Evolutionary conservation across 2,888 invertebrate species (phyloP).

Genomic region (Lasioglossum malachurum): DNA sequence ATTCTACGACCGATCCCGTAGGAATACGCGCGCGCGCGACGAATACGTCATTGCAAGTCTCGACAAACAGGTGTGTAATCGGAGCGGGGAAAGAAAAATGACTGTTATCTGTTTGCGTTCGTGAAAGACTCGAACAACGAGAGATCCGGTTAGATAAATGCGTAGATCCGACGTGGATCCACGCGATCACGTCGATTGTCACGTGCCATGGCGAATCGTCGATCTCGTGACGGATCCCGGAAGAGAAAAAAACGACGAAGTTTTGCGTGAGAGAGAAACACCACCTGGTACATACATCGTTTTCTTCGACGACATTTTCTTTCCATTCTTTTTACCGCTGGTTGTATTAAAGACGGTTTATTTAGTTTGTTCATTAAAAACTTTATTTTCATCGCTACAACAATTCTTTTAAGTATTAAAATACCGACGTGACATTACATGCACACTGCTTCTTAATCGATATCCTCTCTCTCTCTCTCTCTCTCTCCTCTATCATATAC

Average conservation of each 20-base stretch:
- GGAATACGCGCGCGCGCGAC: not conserved
- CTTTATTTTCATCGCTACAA: slow-evolving; percentile 64
- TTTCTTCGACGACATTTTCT: not conserved
- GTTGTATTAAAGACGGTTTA: slow-evolving; percentile 51
- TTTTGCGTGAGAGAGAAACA: not conserved
- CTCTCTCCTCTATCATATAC: slow-evolving; percentile 15
- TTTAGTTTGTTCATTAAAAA: slow-evolving; percentile 49
- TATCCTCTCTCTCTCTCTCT: not conserved
- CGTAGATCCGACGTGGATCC: not conserved
- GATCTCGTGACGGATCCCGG: slow-evolving; percentile 19
- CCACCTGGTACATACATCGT: not conserved
- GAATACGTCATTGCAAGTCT: not conserved
- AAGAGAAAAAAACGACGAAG: not conserved
- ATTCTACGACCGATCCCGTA: not conserved
- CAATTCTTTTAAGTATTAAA: slow-evolving; percentile 34
- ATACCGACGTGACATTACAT: slow-evolving; percentile 53
- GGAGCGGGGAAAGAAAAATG: not conserved
- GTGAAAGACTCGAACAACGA: slow-evolving; percentile 6
- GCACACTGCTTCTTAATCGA: slow-evolving; percentile 30
- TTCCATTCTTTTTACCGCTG: slow-evolving; percentile 6
- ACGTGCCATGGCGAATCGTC: slow-evolving; percentile 22
- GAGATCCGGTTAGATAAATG: slow-evolving; percentile 14
- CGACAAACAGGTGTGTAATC: slow-evolving; percentile 1
- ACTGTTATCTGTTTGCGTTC: slow-evolving; percentile 24
- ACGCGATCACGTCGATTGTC: slow-evolving; percentile 17